Conservation (phyloP, 2,888 invertebrate genomes). For the Andrena chrysosceles region DNA sequence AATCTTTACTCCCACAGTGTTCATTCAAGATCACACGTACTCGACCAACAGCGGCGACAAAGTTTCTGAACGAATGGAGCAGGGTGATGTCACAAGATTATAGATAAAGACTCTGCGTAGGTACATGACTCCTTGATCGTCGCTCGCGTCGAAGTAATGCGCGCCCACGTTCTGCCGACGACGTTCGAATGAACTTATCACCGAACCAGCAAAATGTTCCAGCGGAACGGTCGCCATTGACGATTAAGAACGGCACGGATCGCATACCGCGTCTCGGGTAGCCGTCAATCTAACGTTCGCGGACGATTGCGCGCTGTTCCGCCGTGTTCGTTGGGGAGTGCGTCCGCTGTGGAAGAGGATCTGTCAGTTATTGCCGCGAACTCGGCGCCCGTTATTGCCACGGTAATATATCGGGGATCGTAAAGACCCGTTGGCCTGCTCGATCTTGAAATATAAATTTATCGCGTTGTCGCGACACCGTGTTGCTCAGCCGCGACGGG, state of each 20-base stretch:
- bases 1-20: too few relatives aligned
- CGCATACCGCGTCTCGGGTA: background rate
- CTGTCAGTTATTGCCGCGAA: slow-evolving; percentile 18
- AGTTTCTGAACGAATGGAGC: too few relatives aligned
- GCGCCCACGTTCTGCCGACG: too few relatives aligned
- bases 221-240: background rate
- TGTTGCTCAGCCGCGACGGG: slow-evolving; percentile 6
- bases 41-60: too few relatives aligned
- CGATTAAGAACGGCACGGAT: slow-evolving; percentile 23
- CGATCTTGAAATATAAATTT: slow-evolving; percentile 60
- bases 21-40: too few relatives aligned
- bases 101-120: too few relatives aligned
- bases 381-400: slow-evolving; percentile 24
- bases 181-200: too few relatives aligned
- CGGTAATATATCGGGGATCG: slow-evolving; percentile 12
- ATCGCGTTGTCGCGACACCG: slow-evolving; percentile 22
- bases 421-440: slow-evolving; percentile 19
- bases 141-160: too few relatives aligned
- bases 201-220: too few relatives aligned
- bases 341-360: background rate
- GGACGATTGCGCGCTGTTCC: background rate
- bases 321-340: background rate
- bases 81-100: too few relatives aligned
- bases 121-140: too few relatives aligned
- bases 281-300: background rate